Evolutionary conservation across 1,140 invertebrate species (phyloP).

Genomic region (Tetramorium parvispinum): DNA sequence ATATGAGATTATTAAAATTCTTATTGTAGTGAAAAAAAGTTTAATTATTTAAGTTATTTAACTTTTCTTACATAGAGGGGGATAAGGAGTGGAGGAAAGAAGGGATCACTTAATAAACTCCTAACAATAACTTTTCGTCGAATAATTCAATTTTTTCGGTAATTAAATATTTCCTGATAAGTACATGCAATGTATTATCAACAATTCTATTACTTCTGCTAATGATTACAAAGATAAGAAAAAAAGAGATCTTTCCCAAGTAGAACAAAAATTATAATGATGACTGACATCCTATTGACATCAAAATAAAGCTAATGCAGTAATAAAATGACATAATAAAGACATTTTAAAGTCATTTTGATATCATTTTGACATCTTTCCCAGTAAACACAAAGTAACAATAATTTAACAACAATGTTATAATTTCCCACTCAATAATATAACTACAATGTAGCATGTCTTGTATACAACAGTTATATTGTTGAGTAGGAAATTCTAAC

Average conservation of each 20-base stretch:
- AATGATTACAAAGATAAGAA: background rate
- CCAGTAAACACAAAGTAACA: too few species aligned
- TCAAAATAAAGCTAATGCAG: too few species aligned
- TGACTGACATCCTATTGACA: too few species aligned
- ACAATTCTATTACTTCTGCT: constrained; percentile 10
- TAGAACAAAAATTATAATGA: too few species aligned
- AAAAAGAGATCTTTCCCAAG: background rate
- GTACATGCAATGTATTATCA: constrained; percentile 14
- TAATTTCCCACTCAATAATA: too few species aligned
- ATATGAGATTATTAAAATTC: background rate
- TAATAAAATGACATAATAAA: too few species aligned
- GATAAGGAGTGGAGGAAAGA: background rate
- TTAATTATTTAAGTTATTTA: background rate
- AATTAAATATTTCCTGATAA: background rate
- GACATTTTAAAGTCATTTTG: too few species aligned
- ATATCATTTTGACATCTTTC: too few species aligned
- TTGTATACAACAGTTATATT: too few species aligned
- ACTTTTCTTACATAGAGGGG: background rate
- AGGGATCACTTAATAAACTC: constrained; percentile 33
- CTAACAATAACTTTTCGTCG: constrained; percentile 1
- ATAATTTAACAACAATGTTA: too few species aligned
- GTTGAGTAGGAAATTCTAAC: too few species aligned
- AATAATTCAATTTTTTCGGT: constrained; percentile 36
- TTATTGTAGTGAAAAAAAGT: background rate
- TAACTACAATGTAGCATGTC: too few species aligned